These are phyloP conservation scores for Hyperoplus immaculatus DNA, from an alignment of 2,797 vertebrate genomes.

Conservation along the genomic window DNA sequence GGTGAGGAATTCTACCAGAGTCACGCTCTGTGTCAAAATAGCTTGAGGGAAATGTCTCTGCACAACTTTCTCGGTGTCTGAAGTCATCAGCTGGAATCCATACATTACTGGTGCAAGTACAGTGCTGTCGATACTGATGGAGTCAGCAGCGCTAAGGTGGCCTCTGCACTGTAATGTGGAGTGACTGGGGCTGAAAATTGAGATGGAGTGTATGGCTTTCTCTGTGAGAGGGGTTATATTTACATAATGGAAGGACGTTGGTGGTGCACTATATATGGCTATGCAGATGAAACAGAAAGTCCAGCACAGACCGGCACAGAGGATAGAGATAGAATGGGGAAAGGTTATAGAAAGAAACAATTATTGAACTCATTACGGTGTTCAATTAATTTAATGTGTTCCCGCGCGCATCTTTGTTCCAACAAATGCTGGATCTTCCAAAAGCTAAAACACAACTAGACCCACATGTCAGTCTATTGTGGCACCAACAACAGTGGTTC, in stretches of 20 bases:
- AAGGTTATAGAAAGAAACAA: conserved; percentile 8
- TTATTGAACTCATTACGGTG: conserved; percentile 23
- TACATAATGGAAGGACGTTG: conserved; percentile 49
- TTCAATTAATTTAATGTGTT: conserved; percentile 4
- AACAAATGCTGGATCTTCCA: background rate
- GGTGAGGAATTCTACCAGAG: conserved; percentile 65
- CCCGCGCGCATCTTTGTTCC: background rate
- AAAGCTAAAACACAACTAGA: conserved; percentile 12
- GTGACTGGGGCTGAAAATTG: conserved; percentile 29
- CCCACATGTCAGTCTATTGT: conserved; percentile 1
- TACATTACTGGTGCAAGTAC: conserved; percentile 15
- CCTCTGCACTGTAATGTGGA: conserved; percentile 29
- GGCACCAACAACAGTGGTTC: background rate
- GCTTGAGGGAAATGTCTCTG: conserved; percentile 57
- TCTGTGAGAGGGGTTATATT: conserved; percentile 47
- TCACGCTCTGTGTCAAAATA: conserved; percentile 70
- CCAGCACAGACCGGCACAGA: conserved; percentile 4
- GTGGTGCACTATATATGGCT: conserved; percentile 19
- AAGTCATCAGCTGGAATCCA: conserved; percentile 58
- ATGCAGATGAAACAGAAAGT: conserved; percentile 23
- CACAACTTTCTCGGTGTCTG: conserved; percentile 43
- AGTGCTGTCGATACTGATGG: background rate
- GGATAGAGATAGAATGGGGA: background rate
- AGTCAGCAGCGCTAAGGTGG: conserved; percentile 1
- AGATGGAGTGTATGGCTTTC: conserved; percentile 38